phyloP scores from a whole-genome alignment of 2,797 vertebrate species.

The Centropyge bicolor region DNA sequence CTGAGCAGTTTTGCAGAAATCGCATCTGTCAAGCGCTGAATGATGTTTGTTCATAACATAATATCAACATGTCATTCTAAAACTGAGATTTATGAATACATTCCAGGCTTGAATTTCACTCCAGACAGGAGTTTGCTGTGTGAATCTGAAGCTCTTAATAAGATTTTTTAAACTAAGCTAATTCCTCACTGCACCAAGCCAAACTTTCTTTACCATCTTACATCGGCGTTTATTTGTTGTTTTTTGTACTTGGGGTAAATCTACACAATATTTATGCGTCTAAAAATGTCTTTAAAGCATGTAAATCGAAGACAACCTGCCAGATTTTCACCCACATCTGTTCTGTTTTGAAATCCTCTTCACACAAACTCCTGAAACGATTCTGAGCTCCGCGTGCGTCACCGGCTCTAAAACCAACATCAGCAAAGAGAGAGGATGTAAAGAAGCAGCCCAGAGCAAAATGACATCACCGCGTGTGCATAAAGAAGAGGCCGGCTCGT shows the following conservation, averaged over 20 bases:
- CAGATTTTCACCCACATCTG: neutral
- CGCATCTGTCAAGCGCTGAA: neutral
- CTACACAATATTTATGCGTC: neutral
- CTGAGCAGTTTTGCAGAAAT: neutral
- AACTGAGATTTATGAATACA: neutral
- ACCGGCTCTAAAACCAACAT: neutral
- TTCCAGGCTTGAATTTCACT: neutral
- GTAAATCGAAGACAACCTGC: neutral
- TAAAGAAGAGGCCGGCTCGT: constrained; percentile 13
- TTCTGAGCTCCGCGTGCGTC: neutral
- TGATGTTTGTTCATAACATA: neutral
- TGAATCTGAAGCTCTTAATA: neutral
- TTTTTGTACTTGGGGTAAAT: neutral
- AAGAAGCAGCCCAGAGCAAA: neutral
- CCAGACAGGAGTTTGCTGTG: neutral
- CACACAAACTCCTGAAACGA: neutral
- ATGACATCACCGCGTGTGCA: neutral
- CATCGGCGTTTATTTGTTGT: too few relatives aligned
- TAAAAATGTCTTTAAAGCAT: neutral
- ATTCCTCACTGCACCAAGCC: too few relatives aligned
- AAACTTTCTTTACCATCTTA: too few relatives aligned
- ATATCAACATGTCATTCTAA: too few relatives aligned
- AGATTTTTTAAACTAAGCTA: neutral
- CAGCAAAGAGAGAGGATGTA: constrained; percentile 20
- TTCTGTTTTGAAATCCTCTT: neutral